Conservation (phyloP, 1,140 invertebrate genomes). For the Papilio dardanus region DNA sequence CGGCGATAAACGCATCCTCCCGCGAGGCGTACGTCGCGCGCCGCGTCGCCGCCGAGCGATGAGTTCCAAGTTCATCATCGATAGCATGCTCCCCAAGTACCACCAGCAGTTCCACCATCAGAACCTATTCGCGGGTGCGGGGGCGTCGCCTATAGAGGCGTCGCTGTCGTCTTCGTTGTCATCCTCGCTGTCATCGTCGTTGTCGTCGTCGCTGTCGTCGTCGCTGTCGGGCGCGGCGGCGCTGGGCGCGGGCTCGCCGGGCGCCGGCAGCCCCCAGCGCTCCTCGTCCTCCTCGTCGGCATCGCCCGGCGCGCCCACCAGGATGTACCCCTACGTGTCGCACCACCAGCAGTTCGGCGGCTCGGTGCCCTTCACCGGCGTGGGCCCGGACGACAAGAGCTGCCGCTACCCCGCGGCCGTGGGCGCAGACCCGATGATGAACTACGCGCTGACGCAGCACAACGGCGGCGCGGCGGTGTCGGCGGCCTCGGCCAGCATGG, state of each 20-base stretch:
- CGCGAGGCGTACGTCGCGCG: constrained; percentile 80
- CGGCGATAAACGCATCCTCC: constrained; percentile 79
- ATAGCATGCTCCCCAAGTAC: constrained; percentile 98
- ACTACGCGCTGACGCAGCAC: constrained; percentile 89
- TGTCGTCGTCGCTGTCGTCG: constrained; percentile 85
- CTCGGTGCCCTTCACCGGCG: constrained; percentile 79
- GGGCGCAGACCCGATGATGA: constrained; percentile 89
- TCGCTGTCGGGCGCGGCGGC: constrained; percentile 78
- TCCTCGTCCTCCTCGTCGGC: constrained; percentile 75
- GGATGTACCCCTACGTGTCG: constrained; percentile 88
- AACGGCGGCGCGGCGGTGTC: constrained; percentile 88
- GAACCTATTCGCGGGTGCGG: constrained; percentile 83
- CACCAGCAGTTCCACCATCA: constrained; percentile 84
- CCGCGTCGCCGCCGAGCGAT: constrained; percentile 86
- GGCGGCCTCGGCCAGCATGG: constrained; percentile 89
- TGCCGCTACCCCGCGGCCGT: constrained; percentile 89
- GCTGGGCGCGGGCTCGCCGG: constrained; percentile 75
- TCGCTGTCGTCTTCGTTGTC: constrained; percentile 86
- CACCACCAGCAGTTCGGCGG: constrained; percentile 84
- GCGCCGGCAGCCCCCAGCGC: constrained; percentile 83
- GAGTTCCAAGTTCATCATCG: constrained; percentile 98
- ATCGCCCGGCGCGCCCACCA: constrained; percentile 82
- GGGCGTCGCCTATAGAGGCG: constrained; percentile 76
- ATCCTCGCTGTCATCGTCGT: constrained; percentile 85
- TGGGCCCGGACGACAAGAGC: constrained; percentile 88